Evolutionary conservation across 2,888 invertebrate species (phyloP), one percentile per base, ranked within the genome.

Genomic region (Lasioglossum leucozonium): DNA sequence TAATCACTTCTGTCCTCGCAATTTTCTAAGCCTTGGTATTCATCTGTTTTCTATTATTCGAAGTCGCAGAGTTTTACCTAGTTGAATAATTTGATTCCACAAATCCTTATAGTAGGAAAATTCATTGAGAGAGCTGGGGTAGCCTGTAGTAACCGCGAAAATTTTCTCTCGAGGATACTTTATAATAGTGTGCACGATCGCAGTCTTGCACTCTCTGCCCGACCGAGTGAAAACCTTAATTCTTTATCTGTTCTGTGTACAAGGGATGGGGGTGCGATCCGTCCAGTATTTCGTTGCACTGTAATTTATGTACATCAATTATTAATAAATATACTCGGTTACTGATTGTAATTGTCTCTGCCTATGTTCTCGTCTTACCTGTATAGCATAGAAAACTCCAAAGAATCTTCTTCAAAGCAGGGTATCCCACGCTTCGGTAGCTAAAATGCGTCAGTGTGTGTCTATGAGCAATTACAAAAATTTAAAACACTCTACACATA

Each of bases 231-330:
- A 80, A 75, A 74, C 47, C 26, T 69, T 62, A 82, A 71, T 47
- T 79, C 80, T 77, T 55, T 69, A 69, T 74, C 67, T 80, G 72
- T 87, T 77, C 74, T 84, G 77, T 85, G 84, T 89, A 77, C 79
- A 87, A 69, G 88, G 88, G 83, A 81, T 86, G 89, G 86, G 86
- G 73, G 85, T 89, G 80, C 88, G 81, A 90, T 92, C 91, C 92
- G 90, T 92, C 91, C 92, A 92, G 89, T 92, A 93, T 92, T 92
- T 92, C 89, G 92, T 91, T 91, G 90, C 91, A 91, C 90, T 93
- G 93, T 93, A 93, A 93, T 93, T 93, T 92, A 93, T 93, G 93
- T 93, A 93, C 92, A 93, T 93, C 92, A 92, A 90, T 89, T 90
- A 93, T 91, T 92, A 93, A 93, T 93, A 92, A 93, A 93, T 91